phyloP scores from a whole-genome alignment of 2,113 vertebrate genomes.

The Entelurus aequoreus region DNA sequence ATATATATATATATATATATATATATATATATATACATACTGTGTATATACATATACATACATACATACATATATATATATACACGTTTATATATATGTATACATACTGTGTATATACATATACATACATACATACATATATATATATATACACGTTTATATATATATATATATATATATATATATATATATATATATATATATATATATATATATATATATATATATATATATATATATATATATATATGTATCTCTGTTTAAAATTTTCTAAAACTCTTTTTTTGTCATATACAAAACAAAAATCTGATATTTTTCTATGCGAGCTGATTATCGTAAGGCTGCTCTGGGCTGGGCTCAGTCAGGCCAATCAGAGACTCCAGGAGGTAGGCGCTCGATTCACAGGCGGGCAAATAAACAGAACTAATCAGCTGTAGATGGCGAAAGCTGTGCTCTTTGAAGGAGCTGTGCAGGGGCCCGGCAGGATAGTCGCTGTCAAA shows the following conservation, averaged over 20 bases:
- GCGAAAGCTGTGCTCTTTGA: slow-evolving; percentile 72
- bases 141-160: too few species aligned
- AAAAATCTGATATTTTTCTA: neutral
- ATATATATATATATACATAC: too few species aligned
- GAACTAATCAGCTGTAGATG: slow-evolving; percentile 76
- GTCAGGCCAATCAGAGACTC: slow-evolving; percentile 85
- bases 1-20: too few species aligned
- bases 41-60: too few species aligned
- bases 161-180: too few species aligned
- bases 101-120: too few species aligned
- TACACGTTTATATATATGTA: too few species aligned
- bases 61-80: too few species aligned
- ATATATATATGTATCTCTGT: slow-evolving; percentile 6
- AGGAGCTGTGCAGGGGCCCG: slow-evolving; percentile 80
- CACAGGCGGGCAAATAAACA: slow-evolving; percentile 67
- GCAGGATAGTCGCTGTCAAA: slow-evolving; percentile 86
- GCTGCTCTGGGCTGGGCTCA: slow-evolving; percentile 69
- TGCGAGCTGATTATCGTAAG: slow-evolving; percentile 39
- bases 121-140: too few species aligned
- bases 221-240: too few species aligned
- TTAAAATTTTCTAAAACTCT: slow-evolving; percentile 37
- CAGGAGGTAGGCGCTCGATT: slow-evolving; percentile 78
- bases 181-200: too few species aligned
- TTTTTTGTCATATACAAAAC: slow-evolving; percentile 27
- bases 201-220: too few species aligned